Conservation (phyloP, 1,140 invertebrate genomes). For the Macrobrachium nipponense region DNA sequence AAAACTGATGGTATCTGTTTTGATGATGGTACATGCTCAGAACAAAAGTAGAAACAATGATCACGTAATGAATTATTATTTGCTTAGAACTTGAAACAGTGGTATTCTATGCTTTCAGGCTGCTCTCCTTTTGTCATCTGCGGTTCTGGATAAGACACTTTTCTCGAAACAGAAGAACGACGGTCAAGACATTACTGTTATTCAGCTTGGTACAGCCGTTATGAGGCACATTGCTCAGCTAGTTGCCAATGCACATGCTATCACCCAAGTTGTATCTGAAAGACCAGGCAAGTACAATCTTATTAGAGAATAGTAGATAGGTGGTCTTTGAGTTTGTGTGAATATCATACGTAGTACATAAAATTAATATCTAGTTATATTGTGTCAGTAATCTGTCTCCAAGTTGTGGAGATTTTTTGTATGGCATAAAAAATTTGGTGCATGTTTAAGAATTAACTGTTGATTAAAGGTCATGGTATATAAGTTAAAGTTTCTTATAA, state of each 20-base stretch:
- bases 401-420: no score
- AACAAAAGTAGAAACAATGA: not conserved
- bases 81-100: not conserved
- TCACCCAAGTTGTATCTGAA: conserved; percentile 71
- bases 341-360: no score
- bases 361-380: no score
- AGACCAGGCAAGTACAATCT: conserved; percentile 39
- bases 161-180: conserved; percentile 69
- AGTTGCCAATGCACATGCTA: conserved; percentile 83
- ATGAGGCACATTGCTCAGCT: conserved; percentile 81
- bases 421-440: no score
- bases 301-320: not conserved
- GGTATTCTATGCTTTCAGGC: conserved; percentile 70
- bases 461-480: no score
- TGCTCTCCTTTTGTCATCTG: conserved; percentile 73
- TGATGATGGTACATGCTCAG: not conserved
- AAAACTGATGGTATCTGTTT: not conserved
- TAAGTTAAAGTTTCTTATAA: no score
- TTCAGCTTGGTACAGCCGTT: conserved; percentile 76
- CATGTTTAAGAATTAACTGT: no score
- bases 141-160: conserved; percentile 72
- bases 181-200: conserved; percentile 71
- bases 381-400: no score
- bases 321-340: not conserved
- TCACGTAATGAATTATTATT: not conserved